Percentiles rank a stretch among this genome's conserved stretches.
phyloP scores from a whole-genome alignment of 2,797 vertebrate species.

The Monodelphis domestica region DNA sequence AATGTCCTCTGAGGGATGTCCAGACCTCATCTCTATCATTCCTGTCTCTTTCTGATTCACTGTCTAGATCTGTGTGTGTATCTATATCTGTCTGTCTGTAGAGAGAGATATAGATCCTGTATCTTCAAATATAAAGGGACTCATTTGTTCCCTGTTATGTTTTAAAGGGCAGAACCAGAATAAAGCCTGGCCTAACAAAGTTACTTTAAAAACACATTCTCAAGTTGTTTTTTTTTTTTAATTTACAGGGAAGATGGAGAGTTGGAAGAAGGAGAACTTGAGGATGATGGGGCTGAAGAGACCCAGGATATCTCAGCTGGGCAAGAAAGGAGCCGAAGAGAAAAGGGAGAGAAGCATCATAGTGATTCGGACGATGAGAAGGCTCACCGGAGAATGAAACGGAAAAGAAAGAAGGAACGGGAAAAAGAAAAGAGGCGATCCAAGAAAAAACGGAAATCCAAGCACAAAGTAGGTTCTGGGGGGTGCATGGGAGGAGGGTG shows the following conservation, averaged over 20 bases:
- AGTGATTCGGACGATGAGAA: conserved; percentile 92
- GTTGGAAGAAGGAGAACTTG: conserved; percentile 95
- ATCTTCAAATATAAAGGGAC: not conserved
- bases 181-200: not conserved
- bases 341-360: conserved; percentile 89
- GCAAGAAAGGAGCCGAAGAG: conserved; percentile 84
- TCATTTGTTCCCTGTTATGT: not conserved
- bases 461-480: conserved; percentile 91
- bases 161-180: not conserved
- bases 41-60: not conserved
- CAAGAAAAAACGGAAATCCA: conserved; percentile 96
- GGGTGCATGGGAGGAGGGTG: rapidly evolving
- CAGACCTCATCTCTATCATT: not conserved
- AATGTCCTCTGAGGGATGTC: not conserved
- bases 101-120: not conserved
- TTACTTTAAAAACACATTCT: not conserved
- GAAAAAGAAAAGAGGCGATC: conserved; percentile 94
- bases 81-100: not conserved
- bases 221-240: conserved; percentile 18
- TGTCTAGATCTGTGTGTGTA: not conserved
- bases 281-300: conserved; percentile 93
- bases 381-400: conserved; percentile 90
- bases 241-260: conserved; percentile 92
- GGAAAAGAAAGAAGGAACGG: conserved; percentile 93
- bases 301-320: conserved; percentile 75